Evolutionary conservation across 2,888 invertebrate species (phyloP), one percentile per base, ranked within the genome.

Genomic region (Drepana falcataria): DNA sequence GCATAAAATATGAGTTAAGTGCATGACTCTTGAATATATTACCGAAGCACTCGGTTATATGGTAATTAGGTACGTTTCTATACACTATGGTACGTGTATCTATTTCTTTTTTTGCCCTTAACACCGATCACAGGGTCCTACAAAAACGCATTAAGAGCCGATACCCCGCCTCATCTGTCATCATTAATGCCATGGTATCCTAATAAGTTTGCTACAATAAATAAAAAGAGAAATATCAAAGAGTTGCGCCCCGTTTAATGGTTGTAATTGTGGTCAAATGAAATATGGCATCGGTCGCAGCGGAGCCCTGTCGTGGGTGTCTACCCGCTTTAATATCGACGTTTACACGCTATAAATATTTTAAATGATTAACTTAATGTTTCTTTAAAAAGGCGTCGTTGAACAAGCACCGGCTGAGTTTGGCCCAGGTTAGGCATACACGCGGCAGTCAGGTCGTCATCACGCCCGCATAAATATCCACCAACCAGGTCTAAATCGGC

Each of bases 131-230:
- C 69, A 66, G 73, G 73, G 69, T 67, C 71, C 77, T 77, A 75
- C 75, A 78, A 73, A 73, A 79, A 77, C 79, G 78, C 81, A 85
- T 85, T 87, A 87, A 82, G 79, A 73, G 71, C 66, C 73, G 78
- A 80, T 79, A 81, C 76, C 69, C 75, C 75, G 79, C 79, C 81
- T 83, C 88, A 88, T 91, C 86, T 90, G 89, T 91, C 90, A 91
- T 91, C 90, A 90, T 91, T 90, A 91, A 87, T 84, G 90, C 87
- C 85, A 83, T 75, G 71, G 83, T 71, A 83, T 87, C 87, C 90
- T 90, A 89, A 90, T 91, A 91, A 90, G 88, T 87, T 87, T 77
- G 81, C 78, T 81, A 81, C 81, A 87, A 89, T 86, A 90, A 87
- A 87, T 85, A 87, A 85, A 85, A 77, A 83, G 71, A 71, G 75